Percentiles rank a stretch among this genome's conserved stretches.
Evolutionary conservation across 2,113 vertebrate genomes (phyloP).

Genomic region (Actenoides hombroni): DNA sequence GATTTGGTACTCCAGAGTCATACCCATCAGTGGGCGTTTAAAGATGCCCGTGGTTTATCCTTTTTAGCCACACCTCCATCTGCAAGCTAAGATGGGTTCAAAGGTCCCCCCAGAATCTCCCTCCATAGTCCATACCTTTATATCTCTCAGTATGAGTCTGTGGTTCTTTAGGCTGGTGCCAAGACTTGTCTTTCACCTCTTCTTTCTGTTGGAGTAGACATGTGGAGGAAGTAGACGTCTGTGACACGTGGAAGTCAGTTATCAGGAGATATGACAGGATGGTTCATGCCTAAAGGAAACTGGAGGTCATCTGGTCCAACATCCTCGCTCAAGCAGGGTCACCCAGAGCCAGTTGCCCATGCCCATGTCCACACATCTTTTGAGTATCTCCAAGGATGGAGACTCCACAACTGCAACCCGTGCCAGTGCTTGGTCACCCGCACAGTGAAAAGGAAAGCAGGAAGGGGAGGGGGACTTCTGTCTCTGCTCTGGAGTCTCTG

Average conservation of each 20-base stretch:
- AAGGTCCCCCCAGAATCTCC: neutral
- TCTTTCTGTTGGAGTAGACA: neutral
- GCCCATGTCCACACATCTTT: neutral
- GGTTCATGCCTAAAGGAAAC: neutral
- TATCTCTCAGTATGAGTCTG: no score
- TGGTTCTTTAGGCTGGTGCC: neutral
- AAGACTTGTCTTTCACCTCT: neutral
- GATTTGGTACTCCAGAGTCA: neutral
- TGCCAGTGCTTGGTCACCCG: accelerated
- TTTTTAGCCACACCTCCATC: neutral
- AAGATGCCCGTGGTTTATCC: neutral
- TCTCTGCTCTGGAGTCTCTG: neutral
- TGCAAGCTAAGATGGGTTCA: neutral
- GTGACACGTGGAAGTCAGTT: neutral
- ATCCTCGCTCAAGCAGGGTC: neutral
- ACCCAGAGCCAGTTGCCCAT: neutral
- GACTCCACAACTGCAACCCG: neutral
- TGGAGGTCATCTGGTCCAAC: neutral
- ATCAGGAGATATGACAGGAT: neutral
- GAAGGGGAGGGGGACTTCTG: accelerated
- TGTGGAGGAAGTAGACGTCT: no score
- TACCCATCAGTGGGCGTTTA: neutral
- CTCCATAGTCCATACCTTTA: neutral
- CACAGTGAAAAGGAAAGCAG: accelerated
- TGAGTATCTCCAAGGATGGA: neutral